Conservation (phyloP, 2,888 invertebrate genomes). For the Tromatobia lineatoria region DNA sequence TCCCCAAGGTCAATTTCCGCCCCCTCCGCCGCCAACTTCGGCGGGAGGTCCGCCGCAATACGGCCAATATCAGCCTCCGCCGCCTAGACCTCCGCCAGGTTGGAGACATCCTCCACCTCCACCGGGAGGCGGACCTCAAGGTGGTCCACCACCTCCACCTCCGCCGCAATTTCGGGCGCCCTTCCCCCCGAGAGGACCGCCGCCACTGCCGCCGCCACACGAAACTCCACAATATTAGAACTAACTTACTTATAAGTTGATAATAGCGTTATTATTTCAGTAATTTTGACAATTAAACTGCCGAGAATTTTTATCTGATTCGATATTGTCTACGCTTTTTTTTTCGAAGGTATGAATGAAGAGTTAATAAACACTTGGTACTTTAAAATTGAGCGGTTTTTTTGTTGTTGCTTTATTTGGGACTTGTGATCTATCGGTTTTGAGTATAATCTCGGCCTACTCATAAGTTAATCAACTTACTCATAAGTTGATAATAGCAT, state of each 20-base stretch:
- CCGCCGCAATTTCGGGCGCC: constrained; percentile 86
- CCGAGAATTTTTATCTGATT: not conserved
- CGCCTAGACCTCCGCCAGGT: constrained; percentile 88
- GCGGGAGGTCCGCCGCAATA: constrained; percentile 74
- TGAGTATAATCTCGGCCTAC: no score
- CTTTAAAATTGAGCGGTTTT: not conserved
- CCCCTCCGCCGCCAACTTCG: constrained; percentile 87
- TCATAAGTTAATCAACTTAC: no score
- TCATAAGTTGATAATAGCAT: no score
- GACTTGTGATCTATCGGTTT: no score
- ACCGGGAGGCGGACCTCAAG: constrained; percentile 83
- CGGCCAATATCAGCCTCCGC: constrained; percentile 83
- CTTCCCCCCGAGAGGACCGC: constrained; percentile 90
- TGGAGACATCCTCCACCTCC: constrained; percentile 90
- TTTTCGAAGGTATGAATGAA: not conserved
- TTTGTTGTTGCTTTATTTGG: not conserved
- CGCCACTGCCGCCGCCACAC: constrained; percentile 89
- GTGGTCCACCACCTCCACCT: constrained; percentile 87
- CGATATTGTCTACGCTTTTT: not conserved
- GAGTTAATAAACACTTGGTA: constrained; percentile 17
- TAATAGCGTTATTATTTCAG: not conserved
- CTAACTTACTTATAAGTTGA: constrained; percentile 1
- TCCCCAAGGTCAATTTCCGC: constrained; percentile 85
- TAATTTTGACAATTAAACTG: not conserved
- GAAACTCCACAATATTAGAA: constrained; percentile 78